These are phyloP conservation scores for Polymixis lichenea DNA, from an alignment of 2,888 invertebrate species.

Conservation along the genomic window DNA sequence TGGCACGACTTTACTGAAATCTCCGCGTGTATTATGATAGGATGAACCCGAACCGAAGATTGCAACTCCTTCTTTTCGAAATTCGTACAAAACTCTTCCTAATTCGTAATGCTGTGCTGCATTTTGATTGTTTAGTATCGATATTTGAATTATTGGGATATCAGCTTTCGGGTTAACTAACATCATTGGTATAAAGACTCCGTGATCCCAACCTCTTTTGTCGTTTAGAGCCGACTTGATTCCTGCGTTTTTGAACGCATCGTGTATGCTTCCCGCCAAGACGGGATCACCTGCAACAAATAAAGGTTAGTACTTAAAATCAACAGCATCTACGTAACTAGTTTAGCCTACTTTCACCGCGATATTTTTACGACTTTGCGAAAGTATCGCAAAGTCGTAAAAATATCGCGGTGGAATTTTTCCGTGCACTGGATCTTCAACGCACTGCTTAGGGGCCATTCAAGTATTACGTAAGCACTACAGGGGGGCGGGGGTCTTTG, in stretches of 20 bases:
- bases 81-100: constrained; percentile 72
- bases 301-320: too few species aligned
- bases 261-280: constrained; percentile 71
- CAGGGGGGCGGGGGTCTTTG: too few species aligned
- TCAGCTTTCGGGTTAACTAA: constrained; percentile 75
- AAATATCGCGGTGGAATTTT: too few species aligned
- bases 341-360: too few species aligned
- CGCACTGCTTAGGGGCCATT: too few species aligned
- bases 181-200: constrained; percentile 80
- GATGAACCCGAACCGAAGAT: constrained; percentile 77
- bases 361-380: too few species aligned
- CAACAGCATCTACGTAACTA: too few species aligned
- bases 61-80: constrained; percentile 73
- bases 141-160: constrained; percentile 76
- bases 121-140: constrained; percentile 74
- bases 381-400: too few species aligned
- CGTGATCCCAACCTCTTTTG: constrained; percentile 79
- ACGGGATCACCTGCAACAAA: constrained; percentile 59
- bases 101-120: constrained; percentile 72
- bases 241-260: constrained; percentile 70
- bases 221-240: constrained; percentile 70
- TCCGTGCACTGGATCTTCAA: too few species aligned
- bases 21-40: constrained; percentile 60
- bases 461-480: too few species aligned
- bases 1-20: constrained; percentile 31